phyloP scores from a whole-genome alignment of 2,113 vertebrate species.

The Arenaria interpres region DNA sequence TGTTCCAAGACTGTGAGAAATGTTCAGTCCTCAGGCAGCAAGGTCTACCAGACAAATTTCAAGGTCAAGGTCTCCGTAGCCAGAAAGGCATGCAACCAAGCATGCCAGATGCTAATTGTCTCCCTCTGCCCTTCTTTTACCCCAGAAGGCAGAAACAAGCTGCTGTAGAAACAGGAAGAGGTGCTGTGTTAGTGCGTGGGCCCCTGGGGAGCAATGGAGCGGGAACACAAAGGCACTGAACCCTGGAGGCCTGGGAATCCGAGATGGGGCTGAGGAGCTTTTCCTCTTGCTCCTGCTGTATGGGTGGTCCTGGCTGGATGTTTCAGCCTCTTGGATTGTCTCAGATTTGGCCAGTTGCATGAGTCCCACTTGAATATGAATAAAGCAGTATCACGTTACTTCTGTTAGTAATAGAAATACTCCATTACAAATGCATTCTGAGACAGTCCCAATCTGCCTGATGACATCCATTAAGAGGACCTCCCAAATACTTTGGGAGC shows the following conservation, averaged over 20 bases:
- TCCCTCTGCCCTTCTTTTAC: not conserved
- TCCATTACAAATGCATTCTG: not conserved
- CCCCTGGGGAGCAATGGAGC: fast-evolving
- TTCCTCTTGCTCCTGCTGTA: not conserved
- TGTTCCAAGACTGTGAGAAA: not conserved
- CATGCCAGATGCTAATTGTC: not conserved
- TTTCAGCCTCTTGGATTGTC: not conserved
- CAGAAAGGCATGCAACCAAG: not conserved
- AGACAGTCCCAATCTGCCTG: not conserved
- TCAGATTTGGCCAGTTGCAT: not conserved
- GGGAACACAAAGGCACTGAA: not conserved
- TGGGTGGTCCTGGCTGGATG: not conserved
- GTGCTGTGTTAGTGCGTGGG: not conserved
- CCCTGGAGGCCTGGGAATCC: not conserved
- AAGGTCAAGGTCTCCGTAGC: not conserved
- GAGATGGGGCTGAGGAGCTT: not conserved
- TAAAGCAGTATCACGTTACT: not conserved
- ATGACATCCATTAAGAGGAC: not conserved
- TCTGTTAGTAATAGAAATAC: not conserved
- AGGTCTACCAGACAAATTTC: not conserved
- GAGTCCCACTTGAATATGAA: not conserved
- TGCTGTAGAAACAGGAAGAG: not conserved
- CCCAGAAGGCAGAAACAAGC: not conserved
- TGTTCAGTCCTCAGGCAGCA: not conserved
- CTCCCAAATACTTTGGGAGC: not conserved